A percentile compares a stretch with the other conserved stretches of the same genome.
Evolutionary conservation across 2,888 invertebrate genomes (phyloP).

Genomic region (Epirrhoe alternata): DNA sequence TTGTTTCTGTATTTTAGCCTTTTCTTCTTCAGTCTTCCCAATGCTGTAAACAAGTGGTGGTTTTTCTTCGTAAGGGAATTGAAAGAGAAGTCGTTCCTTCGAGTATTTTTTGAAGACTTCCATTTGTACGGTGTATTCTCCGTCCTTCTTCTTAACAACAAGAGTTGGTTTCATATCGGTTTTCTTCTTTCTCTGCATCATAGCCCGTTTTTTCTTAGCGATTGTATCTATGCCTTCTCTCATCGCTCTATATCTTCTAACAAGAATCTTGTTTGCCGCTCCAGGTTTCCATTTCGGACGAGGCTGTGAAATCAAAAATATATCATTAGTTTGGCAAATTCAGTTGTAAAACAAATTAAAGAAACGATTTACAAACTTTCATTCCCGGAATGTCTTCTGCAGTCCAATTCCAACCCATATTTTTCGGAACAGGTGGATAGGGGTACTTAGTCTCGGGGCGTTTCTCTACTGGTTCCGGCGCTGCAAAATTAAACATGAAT

Average conservation of each 20-base stretch:
- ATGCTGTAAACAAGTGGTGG: conserved; percentile 72
- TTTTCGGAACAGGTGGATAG: conserved; percentile 70
- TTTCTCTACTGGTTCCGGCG: conserved; percentile 49
- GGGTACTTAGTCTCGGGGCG: conserved; percentile 59
- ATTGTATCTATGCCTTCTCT: conserved; percentile 69
- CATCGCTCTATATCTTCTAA: conserved; percentile 67
- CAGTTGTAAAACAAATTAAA: background rate
- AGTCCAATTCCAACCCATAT: conserved; percentile 81
- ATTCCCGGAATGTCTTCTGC: conserved; percentile 76
- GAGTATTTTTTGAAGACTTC: conserved; percentile 80
- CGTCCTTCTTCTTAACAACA: conserved; percentile 68
- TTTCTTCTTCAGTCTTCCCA: conserved; percentile 75
- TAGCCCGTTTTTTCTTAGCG: conserved; percentile 74
- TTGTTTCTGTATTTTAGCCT: conserved; percentile 64
- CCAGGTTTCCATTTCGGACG: conserved; percentile 79
- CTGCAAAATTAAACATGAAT: conserved; percentile 47
- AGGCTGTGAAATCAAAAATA: conserved; percentile 54
- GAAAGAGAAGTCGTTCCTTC: conserved; percentile 69
- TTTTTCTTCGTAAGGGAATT: conserved; percentile 79
- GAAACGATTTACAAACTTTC: conserved; percentile 54
- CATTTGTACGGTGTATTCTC: conserved; percentile 77
- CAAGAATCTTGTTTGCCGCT: conserved; percentile 70
- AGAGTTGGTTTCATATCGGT: conserved; percentile 74
- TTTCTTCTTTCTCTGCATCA: conserved; percentile 74
- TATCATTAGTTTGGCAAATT: conserved; percentile 6